Conservation (phyloP, 2,113 vertebrate species). For the Grammomys dolichurus region DNA sequence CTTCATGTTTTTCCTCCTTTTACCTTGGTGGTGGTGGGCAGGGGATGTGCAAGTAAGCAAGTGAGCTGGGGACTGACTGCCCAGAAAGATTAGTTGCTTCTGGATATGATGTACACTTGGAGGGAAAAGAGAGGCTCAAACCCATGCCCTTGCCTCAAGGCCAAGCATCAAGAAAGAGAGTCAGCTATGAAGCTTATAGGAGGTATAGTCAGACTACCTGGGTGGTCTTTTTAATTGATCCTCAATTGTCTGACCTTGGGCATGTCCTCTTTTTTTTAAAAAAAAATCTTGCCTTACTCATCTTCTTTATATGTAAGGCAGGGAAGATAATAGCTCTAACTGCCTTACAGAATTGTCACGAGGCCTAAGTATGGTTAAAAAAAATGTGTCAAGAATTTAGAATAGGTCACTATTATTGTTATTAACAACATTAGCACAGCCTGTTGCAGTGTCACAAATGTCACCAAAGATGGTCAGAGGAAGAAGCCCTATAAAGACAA, state of each 20-base stretch:
- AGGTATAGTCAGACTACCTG: background rate
- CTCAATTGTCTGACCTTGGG: background rate
- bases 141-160: background rate
- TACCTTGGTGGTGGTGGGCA: background rate
- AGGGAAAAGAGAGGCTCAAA: background rate
- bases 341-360: background rate
- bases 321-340: background rate
- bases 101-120: background rate
- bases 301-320: constrained; percentile 25
- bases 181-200: background rate
- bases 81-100: background rate
- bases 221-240: constrained; percentile 3
- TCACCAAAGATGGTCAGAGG: background rate
- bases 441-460: background rate
- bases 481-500: background rate
- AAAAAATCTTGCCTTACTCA: background rate
- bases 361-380: constrained; percentile 4
- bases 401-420: background rate
- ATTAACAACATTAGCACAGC: background rate
- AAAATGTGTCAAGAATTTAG: constrained; percentile 40
- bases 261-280: background rate
- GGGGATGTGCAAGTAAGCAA: background rate
- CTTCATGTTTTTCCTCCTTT: constrained; percentile 20
- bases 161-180: background rate
- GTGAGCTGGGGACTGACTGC: background rate